phyloP scores from a whole-genome alignment of 2,888 invertebrate species.

The Teleogryllus oceanicus region DNA sequence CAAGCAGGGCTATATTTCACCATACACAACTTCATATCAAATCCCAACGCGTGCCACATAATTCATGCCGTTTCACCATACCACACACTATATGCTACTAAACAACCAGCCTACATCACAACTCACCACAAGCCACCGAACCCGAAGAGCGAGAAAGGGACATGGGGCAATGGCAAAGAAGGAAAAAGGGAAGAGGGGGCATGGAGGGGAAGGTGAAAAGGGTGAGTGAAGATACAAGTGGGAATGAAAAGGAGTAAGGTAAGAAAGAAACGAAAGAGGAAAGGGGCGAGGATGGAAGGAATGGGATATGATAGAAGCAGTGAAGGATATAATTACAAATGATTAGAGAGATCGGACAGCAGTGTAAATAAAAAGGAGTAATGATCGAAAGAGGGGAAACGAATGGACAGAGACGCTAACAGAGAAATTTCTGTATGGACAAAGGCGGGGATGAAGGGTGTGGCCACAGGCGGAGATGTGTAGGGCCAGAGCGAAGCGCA shows the following conservation, averaged over 20 bases:
- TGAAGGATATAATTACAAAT: constrained; percentile 30
- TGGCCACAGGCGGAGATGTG: no score
- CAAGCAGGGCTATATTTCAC: no score
- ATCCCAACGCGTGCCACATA: no score
- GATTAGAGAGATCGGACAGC: constrained; percentile 29
- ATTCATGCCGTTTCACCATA: background rate
- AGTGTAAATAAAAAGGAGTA: background rate
- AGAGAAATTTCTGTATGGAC: background rate
- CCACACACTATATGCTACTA: background rate
- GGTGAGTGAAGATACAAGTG: background rate
- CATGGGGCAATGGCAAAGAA: no score
- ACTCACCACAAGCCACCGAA: no score
- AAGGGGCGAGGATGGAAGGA: constrained; percentile 28
- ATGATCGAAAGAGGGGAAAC: background rate
- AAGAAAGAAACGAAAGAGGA: constrained; percentile 2
- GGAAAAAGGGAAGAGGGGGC: no score
- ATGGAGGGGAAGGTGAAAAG: background rate
- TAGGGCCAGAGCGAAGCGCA: no score
- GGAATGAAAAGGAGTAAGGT: background rate
- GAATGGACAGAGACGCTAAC: background rate
- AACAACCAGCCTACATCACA: no score
- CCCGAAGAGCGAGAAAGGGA: no score
- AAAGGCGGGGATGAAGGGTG: background rate
- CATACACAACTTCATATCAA: no score
- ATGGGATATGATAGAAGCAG: constrained; percentile 33